These are phyloP conservation scores for Pachycephala philippinensis DNA, from an alignment of 2,113 vertebrate genomes.

Conservation along the genomic window DNA sequence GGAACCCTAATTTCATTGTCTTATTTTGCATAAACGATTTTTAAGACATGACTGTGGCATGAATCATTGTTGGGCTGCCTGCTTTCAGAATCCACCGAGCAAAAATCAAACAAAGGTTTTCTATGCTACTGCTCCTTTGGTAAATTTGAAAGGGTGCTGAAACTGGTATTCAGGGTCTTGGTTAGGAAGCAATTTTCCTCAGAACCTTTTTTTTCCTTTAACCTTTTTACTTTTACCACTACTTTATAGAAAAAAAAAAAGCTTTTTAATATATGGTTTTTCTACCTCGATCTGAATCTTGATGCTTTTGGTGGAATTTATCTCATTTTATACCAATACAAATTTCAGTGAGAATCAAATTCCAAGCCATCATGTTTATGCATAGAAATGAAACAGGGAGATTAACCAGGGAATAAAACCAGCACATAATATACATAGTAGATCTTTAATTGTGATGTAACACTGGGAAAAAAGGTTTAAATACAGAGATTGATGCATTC, in stretches of 20 bases:
- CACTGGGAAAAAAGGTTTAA: background rate
- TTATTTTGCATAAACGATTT: background rate
- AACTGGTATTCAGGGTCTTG: constrained; percentile 11
- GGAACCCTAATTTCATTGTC: background rate
- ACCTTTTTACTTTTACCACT: background rate
- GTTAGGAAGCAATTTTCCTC: constrained; percentile 31
- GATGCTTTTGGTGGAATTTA: background rate
- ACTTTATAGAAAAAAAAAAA: background rate
- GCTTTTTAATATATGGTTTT: background rate
- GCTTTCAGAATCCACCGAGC: background rate
- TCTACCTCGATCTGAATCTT: background rate
- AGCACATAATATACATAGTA: background rate
- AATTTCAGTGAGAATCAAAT: background rate
- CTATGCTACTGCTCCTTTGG: background rate
- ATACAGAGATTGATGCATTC: background rate
- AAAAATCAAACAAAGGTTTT: constrained; percentile 36
- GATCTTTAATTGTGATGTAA: background rate
- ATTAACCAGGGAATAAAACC: background rate
- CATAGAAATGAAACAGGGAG: background rate
- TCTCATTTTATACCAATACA: background rate
- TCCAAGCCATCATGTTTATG: background rate
- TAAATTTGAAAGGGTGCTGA: constrained; percentile 33
- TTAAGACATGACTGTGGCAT: background rate
- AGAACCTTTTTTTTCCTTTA: background rate
- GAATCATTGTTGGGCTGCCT: background rate